Conservation (phyloP, 35 echinoderm and acorn worm species). For the Eucidaris tribuloides region DNA sequence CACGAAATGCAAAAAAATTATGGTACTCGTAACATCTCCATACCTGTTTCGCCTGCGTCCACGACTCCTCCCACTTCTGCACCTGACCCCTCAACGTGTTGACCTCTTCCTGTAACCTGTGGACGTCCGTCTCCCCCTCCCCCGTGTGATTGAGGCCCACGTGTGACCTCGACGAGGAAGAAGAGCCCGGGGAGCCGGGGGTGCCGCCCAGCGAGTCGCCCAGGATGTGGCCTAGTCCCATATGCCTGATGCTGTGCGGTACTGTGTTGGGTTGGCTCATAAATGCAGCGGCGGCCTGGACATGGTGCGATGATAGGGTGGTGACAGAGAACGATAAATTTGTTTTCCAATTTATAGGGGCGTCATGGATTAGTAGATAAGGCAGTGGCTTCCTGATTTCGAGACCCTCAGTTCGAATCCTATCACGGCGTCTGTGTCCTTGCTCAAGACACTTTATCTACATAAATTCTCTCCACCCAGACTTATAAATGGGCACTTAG, state of each 20-base stretch:
- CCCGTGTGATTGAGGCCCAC: conserved; percentile 16
- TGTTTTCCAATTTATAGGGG: too few species aligned
- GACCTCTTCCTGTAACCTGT: conserved; percentile 78
- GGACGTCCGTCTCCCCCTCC: conserved; percentile 32
- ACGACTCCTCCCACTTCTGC: conserved; percentile 94
- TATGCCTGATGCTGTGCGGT: conserved; percentile 26
- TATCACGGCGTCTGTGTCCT: too few species aligned
- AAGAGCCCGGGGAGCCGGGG: conserved; percentile 32
- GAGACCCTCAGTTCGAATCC: too few species aligned
- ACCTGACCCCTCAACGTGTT: conserved; percentile 58
- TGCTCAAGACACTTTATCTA: too few species aligned
- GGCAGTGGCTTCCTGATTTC: too few species aligned
- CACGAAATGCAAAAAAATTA: too few species aligned
- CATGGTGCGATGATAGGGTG: too few species aligned
- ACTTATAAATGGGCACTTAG: too few species aligned
- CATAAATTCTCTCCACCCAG: too few species aligned
- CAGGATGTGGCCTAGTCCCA: conserved; percentile 57
- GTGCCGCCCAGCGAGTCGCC: conserved; percentile 34
- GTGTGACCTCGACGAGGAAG: neutral
- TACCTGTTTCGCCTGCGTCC: conserved; percentile 91
- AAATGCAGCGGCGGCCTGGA: conserved; percentile 82
- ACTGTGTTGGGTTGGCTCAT: conserved; percentile 87
- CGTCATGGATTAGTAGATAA: too few species aligned
- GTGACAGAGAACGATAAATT: too few species aligned
- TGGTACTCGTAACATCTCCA: too few species aligned